phyloP scores from a whole-genome alignment of 2,888 invertebrate species.

The Tanypteryx hageni region DNA sequence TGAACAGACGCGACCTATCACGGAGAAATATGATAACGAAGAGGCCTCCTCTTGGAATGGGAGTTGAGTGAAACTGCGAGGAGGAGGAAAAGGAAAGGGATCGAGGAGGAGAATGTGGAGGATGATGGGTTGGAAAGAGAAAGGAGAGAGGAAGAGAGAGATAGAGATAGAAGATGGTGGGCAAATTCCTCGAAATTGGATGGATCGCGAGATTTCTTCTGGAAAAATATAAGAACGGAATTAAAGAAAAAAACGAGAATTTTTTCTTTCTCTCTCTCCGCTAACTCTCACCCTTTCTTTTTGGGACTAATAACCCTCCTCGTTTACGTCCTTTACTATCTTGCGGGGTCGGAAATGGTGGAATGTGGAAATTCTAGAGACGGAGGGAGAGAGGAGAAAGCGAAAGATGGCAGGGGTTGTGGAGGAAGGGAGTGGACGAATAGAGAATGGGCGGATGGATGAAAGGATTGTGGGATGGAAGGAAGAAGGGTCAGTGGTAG shows the following conservation, averaged over 20 bases:
- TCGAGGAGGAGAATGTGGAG: too few species aligned
- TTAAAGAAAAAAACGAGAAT: not conserved
- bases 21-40: conserved; percentile 44
- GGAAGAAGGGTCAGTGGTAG: not conserved
- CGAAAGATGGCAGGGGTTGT: too few species aligned
- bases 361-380: too few species aligned
- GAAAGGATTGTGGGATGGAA: too few species aligned
- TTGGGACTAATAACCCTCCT: conserved; percentile 28
- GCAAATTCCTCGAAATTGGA: not conserved
- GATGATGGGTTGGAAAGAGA: not conserved
- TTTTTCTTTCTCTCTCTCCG: not conserved
- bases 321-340: conserved; percentile 21
- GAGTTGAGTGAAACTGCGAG: not conserved
- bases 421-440: too few species aligned
- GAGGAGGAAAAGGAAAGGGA: not conserved
- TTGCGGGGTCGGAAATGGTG: not conserved
- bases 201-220: not conserved
- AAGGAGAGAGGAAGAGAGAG: not conserved
- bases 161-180: not conserved
- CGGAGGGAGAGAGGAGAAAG: not conserved
- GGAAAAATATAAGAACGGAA: not conserved
- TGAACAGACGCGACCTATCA: conserved; percentile 28
- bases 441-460: too few species aligned
- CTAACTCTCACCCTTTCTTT: not conserved
- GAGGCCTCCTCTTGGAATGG: not conserved